Evolutionary conservation across 2,888 invertebrate species (phyloP).

Genomic region (Microctonus brassicae): DNA sequence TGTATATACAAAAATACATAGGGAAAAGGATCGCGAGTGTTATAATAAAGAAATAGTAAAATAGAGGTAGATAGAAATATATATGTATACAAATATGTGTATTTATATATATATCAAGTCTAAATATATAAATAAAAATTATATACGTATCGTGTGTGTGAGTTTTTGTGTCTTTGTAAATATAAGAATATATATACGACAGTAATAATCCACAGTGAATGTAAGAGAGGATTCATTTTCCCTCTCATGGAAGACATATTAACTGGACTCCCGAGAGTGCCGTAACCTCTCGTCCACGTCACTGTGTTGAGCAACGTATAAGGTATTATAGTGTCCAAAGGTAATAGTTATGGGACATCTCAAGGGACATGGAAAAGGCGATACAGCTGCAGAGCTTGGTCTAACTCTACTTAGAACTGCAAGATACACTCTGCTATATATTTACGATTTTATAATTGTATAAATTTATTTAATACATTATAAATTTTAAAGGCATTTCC

Average conservation of each 20-base stretch:
- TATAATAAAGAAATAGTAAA: constrained; percentile 17
- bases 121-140: not conserved
- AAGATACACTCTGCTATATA: not conserved
- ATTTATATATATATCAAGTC: not conserved
- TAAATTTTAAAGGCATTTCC: not conserved
- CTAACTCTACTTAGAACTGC: constrained; percentile 5
- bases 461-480: not conserved
- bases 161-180: not conserved
- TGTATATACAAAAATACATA: constrained; percentile 25
- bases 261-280: constrained; percentile 58
- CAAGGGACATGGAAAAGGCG: constrained; percentile 35
- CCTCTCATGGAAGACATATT: constrained; percentile 53
- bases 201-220: not conserved
- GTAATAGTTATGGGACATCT: constrained; percentile 45
- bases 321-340: constrained; percentile 44
- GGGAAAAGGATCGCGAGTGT: constrained; percentile 13
- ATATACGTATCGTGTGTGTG: not conserved
- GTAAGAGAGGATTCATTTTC: not conserved
- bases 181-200: not conserved
- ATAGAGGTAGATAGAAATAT: not conserved
- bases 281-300: constrained; percentile 56
- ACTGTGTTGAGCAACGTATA: constrained; percentile 46
- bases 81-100: not conserved
- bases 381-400: not conserved
- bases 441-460: not conserved